Conservation (phyloP, 2,113 vertebrate species). For the Tyto alba region DNA sequence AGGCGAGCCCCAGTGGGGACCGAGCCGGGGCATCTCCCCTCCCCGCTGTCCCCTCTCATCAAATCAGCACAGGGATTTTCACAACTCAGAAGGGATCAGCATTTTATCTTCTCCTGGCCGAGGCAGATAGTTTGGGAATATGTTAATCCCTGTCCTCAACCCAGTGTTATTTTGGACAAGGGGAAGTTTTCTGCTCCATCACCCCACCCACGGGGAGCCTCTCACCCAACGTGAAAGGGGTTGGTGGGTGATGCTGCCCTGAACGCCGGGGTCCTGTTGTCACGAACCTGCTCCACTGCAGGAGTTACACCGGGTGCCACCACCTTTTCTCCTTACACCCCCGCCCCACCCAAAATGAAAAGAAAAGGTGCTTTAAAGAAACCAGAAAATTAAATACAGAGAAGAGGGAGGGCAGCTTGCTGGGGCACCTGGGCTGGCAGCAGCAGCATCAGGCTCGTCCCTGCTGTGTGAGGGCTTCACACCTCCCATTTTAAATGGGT, state of each 20-base stretch:
- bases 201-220: fast-evolving
- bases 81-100: slow-evolving; percentile 34
- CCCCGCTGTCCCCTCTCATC: slow-evolving; percentile 11
- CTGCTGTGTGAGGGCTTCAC: fast-evolving
- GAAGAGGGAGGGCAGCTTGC: not conserved
- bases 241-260: not conserved
- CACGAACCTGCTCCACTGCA: fast-evolving
- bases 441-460: fast-evolving
- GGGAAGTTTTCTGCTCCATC: not conserved
- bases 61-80: slow-evolving; percentile 35
- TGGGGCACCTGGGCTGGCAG: fast-evolving
- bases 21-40: slow-evolving; percentile 50
- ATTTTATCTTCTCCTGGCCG: not conserved
- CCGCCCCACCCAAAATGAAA: fast-evolving
- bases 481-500: not conserved
- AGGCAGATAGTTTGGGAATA: not conserved
- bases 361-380: not conserved
- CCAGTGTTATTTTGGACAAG: not conserved
- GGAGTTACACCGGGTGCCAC: not conserved
- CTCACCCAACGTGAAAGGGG: fast-evolving
- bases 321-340: no score
- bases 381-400: not conserved
- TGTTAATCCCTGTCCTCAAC: not conserved
- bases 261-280: not conserved
- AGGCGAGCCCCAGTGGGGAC: slow-evolving; percentile 9